Evolutionary conservation across 2,113 vertebrate species (phyloP).

Genomic region (Bostrychus sinensis): DNA sequence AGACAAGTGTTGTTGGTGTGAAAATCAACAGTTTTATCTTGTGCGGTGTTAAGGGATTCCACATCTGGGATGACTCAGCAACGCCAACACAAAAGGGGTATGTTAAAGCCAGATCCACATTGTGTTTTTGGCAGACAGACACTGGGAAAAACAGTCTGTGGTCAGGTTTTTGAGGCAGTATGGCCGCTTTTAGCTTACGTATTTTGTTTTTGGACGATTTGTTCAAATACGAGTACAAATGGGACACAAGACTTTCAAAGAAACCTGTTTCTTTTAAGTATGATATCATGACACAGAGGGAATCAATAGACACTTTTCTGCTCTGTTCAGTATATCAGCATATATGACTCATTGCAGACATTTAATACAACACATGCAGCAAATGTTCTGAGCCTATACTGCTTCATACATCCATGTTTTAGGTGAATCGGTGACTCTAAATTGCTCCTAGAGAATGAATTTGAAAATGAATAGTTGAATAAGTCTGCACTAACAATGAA

Average conservation of each 20-base stretch:
- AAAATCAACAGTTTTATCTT: slow-evolving; percentile 11
- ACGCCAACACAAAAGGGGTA: not conserved
- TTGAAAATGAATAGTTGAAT: no score
- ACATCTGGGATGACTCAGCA: slow-evolving; percentile 1
- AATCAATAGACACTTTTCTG: no score
- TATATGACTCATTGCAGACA: no score
- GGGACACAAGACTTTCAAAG: not conserved
- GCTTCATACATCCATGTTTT: no score
- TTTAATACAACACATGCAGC: no score
- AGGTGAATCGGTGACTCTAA: no score
- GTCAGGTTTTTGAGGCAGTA: not conserved
- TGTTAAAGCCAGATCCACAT: slow-evolving; percentile 2
- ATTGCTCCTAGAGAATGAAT: no score
- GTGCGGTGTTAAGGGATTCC: not conserved
- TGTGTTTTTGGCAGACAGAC: slow-evolving; percentile 5
- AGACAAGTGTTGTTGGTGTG: not conserved
- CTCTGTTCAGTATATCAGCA: no score
- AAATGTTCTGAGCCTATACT: no score
- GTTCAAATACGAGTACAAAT: not conserved
- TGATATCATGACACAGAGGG: not conserved
- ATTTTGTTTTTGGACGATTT: not conserved
- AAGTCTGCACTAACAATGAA: no score
- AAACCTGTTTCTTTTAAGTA: not conserved
- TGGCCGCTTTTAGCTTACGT: slow-evolving; percentile 1
- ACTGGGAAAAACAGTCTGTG: slow-evolving; percentile 1